phyloP scores from a whole-genome alignment of 2,797 vertebrate species.

The Lophius americanus region DNA sequence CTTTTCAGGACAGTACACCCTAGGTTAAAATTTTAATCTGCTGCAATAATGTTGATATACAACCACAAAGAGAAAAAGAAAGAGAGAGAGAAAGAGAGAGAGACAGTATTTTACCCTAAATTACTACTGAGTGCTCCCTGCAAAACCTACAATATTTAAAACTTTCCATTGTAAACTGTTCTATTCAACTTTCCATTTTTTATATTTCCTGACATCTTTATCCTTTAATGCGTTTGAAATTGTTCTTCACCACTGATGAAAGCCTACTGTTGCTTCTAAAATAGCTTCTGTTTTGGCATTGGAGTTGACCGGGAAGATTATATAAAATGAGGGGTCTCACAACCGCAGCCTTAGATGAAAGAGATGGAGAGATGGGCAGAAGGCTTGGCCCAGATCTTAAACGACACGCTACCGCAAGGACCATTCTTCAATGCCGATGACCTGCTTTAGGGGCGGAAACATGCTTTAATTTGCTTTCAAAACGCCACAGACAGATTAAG shows the following conservation, averaged over 20 bases:
- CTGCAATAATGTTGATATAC: conserved; percentile 36
- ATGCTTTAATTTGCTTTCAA: conserved; percentile 67
- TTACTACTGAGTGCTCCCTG: no score
- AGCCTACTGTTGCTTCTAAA: conserved; percentile 62
- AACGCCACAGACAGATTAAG: conserved; percentile 63
- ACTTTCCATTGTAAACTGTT: not conserved
- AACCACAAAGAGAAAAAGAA: not conserved
- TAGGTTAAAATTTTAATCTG: conserved; percentile 21
- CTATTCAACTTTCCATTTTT: conserved; percentile 19
- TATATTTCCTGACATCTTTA: not conserved
- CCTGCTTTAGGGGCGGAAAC: conserved; percentile 57
- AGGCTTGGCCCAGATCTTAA: conserved; percentile 57
- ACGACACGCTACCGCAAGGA: conserved; percentile 52
- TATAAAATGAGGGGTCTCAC: conserved; percentile 74
- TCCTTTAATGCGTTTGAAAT: conserved; percentile 43
- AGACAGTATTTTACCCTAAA: no score
- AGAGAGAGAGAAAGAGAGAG: no score
- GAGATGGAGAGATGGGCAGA: conserved; percentile 69
- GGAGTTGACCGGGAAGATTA: conserved; percentile 66
- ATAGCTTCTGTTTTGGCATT: conserved; percentile 69
- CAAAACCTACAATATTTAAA: no score
- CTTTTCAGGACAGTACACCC: conserved; percentile 43
- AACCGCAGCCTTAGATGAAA: conserved; percentile 66
- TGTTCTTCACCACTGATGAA: conserved; percentile 51
- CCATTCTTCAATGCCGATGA: conserved; percentile 49